Percentiles rank a stretch among this genome's conserved stretches.
These are phyloP conservation scores for Cyphotilapia sp. DNA, from an alignment of 2,113 vertebrate species.

Conservation along the genomic window DNA sequence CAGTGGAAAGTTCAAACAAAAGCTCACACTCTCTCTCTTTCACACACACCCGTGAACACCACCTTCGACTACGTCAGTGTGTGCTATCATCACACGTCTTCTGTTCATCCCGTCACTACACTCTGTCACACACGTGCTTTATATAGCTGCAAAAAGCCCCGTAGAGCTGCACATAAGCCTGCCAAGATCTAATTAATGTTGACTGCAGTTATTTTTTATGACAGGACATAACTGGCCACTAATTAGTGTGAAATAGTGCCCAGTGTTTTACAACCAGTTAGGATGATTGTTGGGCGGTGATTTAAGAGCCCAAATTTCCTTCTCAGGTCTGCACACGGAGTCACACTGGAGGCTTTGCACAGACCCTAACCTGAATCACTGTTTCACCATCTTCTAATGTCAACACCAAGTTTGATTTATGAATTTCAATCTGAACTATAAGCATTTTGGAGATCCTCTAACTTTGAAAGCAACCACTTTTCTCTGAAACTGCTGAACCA, in stretches of 20 bases:
- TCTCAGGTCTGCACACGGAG: not conserved
- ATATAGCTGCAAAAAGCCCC: conserved; percentile 12
- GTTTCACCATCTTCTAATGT: not conserved
- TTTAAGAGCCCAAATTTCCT: conserved; percentile 11
- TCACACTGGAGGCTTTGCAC: not conserved
- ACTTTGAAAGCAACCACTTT: not conserved
- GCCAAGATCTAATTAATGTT: conserved; percentile 49
- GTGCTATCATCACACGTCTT: not conserved
- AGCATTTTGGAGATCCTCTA: not conserved
- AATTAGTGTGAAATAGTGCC: conserved; percentile 48
- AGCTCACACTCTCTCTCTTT: not conserved
- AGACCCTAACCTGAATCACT: not conserved
- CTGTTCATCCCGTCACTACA: not conserved
- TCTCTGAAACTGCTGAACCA: not conserved
- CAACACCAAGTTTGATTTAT: not conserved
- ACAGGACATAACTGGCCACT: conserved; percentile 39
- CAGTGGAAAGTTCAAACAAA: not conserved
- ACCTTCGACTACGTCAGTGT: not conserved
- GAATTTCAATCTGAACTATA: not conserved
- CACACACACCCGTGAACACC: not conserved
- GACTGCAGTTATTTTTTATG: conserved; percentile 49
- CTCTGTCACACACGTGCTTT: not conserved
- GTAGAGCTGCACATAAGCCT: not conserved
- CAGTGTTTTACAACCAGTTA: conserved; percentile 32
- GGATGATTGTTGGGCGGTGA: conserved; percentile 11